Evolutionary conservation across 1,140 invertebrate genomes (phyloP).

Genomic region (Saccostrea glomerata): DNA sequence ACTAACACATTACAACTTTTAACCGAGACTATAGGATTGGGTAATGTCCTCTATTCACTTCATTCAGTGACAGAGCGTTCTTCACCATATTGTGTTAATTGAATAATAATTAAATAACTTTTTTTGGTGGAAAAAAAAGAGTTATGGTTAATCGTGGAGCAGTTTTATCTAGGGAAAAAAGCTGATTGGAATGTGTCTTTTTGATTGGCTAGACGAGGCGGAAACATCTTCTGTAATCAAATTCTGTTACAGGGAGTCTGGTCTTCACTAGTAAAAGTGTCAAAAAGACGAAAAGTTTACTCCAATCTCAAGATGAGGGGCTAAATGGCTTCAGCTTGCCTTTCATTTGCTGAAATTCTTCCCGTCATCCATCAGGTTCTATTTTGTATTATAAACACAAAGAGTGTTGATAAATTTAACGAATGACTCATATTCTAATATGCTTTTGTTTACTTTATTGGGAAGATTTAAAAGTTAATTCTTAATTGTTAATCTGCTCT

Average conservation of each 20-base stretch:
- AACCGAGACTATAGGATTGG: not conserved
- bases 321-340: not conserved
- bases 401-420: not conserved
- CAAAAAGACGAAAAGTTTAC: constrained; percentile 27
- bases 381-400: not conserved
- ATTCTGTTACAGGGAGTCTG: constrained; percentile 3
- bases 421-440: not conserved
- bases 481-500: constrained; percentile 19
- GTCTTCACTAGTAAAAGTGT: not conserved
- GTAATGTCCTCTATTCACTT: not conserved
- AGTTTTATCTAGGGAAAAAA: constrained; percentile 5
- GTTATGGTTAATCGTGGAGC: not conserved
- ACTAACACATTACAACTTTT: not conserved
- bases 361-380: not conserved
- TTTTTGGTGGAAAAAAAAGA: constrained; percentile 8
- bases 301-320: not conserved
- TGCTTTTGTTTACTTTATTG: not conserved
- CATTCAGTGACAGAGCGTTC: not conserved
- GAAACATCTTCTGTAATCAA: constrained; percentile 16
- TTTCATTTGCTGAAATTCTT: not conserved
- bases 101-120: not conserved
- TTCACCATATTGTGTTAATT: not conserved
- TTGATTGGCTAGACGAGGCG: not conserved
- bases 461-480: constrained; percentile 21
- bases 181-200: not conserved